phyloP scores from a whole-genome alignment of 2,888 invertebrate species.

The Limenitis camilla region DNA sequence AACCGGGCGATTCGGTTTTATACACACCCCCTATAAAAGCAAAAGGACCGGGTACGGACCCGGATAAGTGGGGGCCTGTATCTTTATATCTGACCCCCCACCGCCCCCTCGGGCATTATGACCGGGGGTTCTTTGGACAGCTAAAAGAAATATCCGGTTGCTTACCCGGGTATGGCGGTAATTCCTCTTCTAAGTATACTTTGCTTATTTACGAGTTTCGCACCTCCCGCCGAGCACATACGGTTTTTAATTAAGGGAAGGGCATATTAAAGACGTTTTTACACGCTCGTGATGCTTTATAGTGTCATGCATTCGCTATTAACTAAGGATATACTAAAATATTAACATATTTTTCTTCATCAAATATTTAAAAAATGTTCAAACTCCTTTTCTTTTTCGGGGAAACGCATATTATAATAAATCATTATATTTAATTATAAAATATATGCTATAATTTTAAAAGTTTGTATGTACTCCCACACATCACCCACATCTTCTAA shows the following conservation, averaged over 20 bases:
- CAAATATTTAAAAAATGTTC: too few relatives aligned
- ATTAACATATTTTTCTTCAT: too few relatives aligned
- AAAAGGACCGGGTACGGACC: constrained; percentile 72
- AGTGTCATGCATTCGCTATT: too few relatives aligned
- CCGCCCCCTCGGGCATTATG: constrained; percentile 68
- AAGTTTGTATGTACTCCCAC: too few relatives aligned
- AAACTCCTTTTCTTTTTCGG: too few relatives aligned
- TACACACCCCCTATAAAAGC: constrained; percentile 75
- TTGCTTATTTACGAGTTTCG: constrained; percentile 67
- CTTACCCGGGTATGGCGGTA: constrained; percentile 60
- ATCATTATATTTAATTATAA: too few relatives aligned
- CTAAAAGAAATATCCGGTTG: constrained; percentile 75
- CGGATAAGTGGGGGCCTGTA: constrained; percentile 72
- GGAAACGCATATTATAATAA: too few relatives aligned
- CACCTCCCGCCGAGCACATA: constrained; percentile 43
- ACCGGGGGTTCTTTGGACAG: constrained; percentile 73
- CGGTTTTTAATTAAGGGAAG: constrained; percentile 29
- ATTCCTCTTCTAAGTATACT: constrained; percentile 66
- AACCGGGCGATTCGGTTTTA: constrained; percentile 74
- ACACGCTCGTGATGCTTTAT: neutral
- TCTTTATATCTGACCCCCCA: constrained; percentile 72
- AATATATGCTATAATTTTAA: too few relatives aligned
- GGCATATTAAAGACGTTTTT: constrained; percentile 14
- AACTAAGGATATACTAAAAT: too few relatives aligned
- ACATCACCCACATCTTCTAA: neutral